phyloP scores from a whole-genome alignment of 2,113 vertebrate species.

The Apodemus speciosus region DNA sequence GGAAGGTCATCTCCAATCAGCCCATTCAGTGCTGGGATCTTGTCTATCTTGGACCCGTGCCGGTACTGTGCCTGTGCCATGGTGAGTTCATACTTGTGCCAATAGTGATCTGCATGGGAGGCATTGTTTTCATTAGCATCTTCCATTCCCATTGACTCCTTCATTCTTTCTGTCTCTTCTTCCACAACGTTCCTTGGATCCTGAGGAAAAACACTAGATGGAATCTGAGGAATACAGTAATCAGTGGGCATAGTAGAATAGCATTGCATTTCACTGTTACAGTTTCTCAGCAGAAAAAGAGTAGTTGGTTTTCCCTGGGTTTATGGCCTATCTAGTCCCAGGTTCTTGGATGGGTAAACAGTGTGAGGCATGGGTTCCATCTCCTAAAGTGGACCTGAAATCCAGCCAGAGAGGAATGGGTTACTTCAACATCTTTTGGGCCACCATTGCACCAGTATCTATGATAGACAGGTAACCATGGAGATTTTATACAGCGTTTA shows the following conservation, averaged over 20 bases:
- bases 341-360: background rate
- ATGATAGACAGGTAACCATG: background rate
- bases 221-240: background rate
- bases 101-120: background rate
- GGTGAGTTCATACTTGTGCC: background rate
- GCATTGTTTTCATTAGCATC: background rate
- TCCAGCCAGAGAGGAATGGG: background rate
- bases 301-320: background rate
- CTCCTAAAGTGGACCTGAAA: background rate
- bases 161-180: background rate
- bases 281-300: background rate
- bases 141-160: background rate
- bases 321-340: background rate
- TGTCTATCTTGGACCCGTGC: background rate
- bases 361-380: background rate
- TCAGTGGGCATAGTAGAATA: background rate
- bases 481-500: background rate
- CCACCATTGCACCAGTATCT: background rate
- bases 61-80: background rate
- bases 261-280: background rate
- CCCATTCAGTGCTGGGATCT: background rate
- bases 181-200: background rate
- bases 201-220: background rate
- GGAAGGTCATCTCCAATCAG: background rate
- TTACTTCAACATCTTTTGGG: background rate